Base-by-base conservation (phyloP, 2,797 vertebrate genomes). In the Phyllotis vaccarum region DNA sequence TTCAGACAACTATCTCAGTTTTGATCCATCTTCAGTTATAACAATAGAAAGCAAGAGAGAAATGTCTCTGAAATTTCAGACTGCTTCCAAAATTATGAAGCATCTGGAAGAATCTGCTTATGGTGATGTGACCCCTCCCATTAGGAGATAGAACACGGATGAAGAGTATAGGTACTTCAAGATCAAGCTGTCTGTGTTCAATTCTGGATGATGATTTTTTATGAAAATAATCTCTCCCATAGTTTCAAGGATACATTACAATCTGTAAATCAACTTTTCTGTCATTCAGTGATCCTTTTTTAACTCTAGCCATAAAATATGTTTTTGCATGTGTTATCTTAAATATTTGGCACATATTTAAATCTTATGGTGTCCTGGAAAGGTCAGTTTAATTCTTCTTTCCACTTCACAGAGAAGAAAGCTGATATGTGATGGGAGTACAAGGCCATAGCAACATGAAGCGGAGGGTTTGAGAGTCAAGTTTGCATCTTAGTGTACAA, bases 321-420 rank as follows among this genome's bases (percentile, higher is more conserved):
- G 14, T 60, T 95, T 92, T 40, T 62, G 46, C 40, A 56, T 49
- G 11, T 29, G 24, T 92, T 90, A 62, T 79, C 66, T 19, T 78
- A 56, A 83, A 60, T 56, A 31, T 90, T 95, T 89, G 54, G 10
- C 19, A 37, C 6, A 19, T 49, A 85, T 79, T 46, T 86, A 37
- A 52, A 76, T 62, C 29, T 82, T 78, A 0, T 24, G 80, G 29
- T 81, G 81, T 72, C 4, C 46, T 14, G 66, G 0, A 72, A 19
- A 85, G 56, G 17, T n/a, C 4, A 2, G 8, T 93, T 64, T 72
- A 80, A 24, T 62, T 46, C 58, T 60, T 62, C 31, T 58, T 24
- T 92, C 27, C 22, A 34, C 68, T 95, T 79, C 92, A 89, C 5
- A 21, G 64, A 87, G 40, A 31, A 60, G n/a, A 60, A 95, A 88